These are phyloP conservation scores for Paracentrotus lividus DNA, from an alignment of 53 echinoderm and acorn worm species.

Conservation along the genomic window DNA sequence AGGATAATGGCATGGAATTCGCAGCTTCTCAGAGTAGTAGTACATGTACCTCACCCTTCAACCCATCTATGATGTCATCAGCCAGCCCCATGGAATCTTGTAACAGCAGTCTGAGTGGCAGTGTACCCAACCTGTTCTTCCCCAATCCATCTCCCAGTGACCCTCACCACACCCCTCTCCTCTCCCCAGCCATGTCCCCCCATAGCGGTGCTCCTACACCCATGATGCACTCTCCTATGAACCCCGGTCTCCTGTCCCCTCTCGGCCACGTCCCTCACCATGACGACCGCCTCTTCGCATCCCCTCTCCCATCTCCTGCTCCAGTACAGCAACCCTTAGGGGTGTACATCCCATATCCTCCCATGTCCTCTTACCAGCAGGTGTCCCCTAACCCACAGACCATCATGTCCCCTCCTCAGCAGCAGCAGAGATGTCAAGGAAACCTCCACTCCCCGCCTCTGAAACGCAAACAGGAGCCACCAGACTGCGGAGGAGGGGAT, in stretches of 20 bases:
- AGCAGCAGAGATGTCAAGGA: neutral
- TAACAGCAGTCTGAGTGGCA: conserved; percentile 78
- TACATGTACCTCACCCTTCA: conserved; percentile 65
- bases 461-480: conserved; percentile 73
- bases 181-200: conserved; percentile 51
- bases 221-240: conserved; percentile 29
- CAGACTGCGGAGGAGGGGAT: conserved; percentile 56
- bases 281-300: conserved; percentile 46
- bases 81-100: conserved; percentile 67
- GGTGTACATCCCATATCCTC: conserved; percentile 49
- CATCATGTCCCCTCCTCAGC: conserved; percentile 38
- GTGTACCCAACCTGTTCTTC: conserved; percentile 87
- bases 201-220: neutral
- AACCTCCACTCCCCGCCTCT: conserved; percentile 39
- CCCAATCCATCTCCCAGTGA: conserved; percentile 59
- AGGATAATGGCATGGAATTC: conserved; percentile 51
- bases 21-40: conserved; percentile 46
- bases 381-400: neutral
- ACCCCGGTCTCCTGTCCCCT: conserved; percentile 31
- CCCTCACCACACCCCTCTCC: conserved; percentile 51
- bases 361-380: conserved; percentile 39
- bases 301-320: conserved; percentile 57
- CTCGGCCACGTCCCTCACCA: neutral
- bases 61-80: conserved; percentile 63
- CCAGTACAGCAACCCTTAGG: conserved; percentile 45